Conservation (phyloP, 1,140 invertebrate species). For the Lepidurus couesii region DNA sequence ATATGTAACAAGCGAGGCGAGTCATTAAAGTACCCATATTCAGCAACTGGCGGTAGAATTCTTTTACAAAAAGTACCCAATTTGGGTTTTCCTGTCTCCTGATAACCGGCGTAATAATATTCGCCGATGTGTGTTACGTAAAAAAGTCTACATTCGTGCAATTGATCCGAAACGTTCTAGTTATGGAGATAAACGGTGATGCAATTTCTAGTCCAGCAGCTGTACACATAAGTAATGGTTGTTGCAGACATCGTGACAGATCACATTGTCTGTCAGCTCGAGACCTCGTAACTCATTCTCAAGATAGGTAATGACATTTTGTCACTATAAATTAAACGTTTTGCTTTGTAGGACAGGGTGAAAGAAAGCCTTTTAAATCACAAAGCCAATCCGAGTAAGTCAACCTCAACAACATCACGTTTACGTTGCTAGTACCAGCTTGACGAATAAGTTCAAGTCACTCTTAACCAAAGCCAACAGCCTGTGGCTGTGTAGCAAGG, state of each 20-base stretch:
- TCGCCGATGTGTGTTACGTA: too few species aligned
- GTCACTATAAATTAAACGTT: background rate
- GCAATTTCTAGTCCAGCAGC: constrained; percentile 1
- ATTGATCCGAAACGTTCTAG: background rate
- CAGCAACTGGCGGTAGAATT: too few species aligned
- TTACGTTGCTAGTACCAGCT: background rate
- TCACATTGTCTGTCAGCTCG: constrained; percentile 17
- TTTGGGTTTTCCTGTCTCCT: too few species aligned
- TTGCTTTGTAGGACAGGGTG: background rate
- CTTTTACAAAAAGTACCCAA: too few species aligned
- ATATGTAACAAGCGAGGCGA: too few species aligned
- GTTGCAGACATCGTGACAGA: background rate
- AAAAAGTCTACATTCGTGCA: background rate
- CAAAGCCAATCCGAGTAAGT: background rate
- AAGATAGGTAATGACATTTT: background rate
- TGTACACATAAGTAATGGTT: background rate
- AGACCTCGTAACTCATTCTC: constrained; percentile 9
- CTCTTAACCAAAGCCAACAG: background rate
- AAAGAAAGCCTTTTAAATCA: background rate
- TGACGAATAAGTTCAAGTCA: background rate
- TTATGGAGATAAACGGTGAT: background rate
- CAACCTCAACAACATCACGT: background rate
- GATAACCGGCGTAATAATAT: too few species aligned
- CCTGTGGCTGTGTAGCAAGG: background rate
- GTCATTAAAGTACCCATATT: too few species aligned